Percentiles rank a stretch among this genome's conserved stretches.
These are phyloP conservation scores for Amphibalanus amphitrite DNA, from an alignment of 1,140 invertebrate species.

Conservation along the genomic window DNA sequence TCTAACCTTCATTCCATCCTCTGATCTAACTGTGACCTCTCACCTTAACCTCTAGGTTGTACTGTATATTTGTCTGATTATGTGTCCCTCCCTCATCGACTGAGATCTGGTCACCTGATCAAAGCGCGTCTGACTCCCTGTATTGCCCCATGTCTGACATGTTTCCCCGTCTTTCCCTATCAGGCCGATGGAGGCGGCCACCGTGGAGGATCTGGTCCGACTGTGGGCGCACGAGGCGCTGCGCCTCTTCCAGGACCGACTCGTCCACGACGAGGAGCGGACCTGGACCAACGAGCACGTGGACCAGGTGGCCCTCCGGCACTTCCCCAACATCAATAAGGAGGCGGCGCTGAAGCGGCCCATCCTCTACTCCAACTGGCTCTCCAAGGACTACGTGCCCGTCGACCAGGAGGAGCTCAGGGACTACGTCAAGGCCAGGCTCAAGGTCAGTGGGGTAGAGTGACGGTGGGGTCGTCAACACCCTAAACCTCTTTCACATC, in stretches of 20 bases:
- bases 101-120: too few relatives aligned
- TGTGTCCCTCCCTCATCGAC: too few relatives aligned
- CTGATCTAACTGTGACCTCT: too few relatives aligned
- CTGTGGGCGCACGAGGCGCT: slow-evolving; percentile 98
- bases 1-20: too few relatives aligned
- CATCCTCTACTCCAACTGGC: too few relatives aligned
- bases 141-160: too few relatives aligned
- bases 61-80: too few relatives aligned
- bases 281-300: slow-evolving; percentile 98
- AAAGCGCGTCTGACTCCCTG: too few relatives aligned
- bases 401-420: slow-evolving; percentile 86
- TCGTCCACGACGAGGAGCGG: slow-evolving; percentile 87
- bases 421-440: slow-evolving; percentile 88
- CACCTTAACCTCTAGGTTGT: too few relatives aligned
- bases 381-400: slow-evolving; percentile 94
- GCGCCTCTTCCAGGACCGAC: slow-evolving; percentile 81
- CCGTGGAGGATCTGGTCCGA: slow-evolving; percentile 84
- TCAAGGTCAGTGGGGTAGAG: slow-evolving; percentile 40
- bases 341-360: slow-evolving; percentile 60
- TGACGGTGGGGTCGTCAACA: too few relatives aligned
- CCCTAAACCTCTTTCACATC: too few relatives aligned
- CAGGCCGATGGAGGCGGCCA: slow-evolving; percentile 67
- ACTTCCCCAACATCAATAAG: slow-evolving; percentile 81
- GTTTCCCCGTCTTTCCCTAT: too few relatives aligned
- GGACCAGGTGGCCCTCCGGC: slow-evolving; percentile 78